Conservation (phyloP, 2,888 invertebrate species). For the Seladonia tumulorum region DNA sequence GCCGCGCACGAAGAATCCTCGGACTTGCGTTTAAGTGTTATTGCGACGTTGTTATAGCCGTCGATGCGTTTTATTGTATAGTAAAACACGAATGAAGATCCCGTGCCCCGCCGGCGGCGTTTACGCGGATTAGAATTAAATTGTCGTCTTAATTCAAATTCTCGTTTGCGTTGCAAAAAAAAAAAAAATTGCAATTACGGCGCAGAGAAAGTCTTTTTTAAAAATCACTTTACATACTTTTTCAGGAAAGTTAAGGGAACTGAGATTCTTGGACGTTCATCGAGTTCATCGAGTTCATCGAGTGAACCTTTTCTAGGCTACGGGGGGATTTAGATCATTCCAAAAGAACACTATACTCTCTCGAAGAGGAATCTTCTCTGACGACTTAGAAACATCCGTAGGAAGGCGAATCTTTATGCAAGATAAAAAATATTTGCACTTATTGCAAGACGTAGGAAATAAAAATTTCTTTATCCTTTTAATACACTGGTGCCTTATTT, state of each 20-base stretch:
- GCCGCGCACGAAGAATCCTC: slow-evolving; percentile 5
- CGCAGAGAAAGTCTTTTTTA: neutral
- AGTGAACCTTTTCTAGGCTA: too few relatives aligned
- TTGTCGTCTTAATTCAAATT: neutral
- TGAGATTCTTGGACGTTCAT: too few relatives aligned
- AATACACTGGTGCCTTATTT: too few relatives aligned
- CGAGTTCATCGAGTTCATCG: too few relatives aligned
- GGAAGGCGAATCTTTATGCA: too few relatives aligned
- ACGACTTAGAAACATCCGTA: neutral
- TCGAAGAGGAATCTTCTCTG: neutral
- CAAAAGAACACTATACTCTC: neutral
- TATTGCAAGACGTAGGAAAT: too few relatives aligned
- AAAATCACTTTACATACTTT: neutral
- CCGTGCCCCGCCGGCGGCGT: neutral
- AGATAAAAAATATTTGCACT: too few relatives aligned
- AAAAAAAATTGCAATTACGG: neutral
- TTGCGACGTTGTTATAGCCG: neutral
- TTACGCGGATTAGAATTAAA: neutral
- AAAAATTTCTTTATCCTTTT: too few relatives aligned
- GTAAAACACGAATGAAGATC: neutral
- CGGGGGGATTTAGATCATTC: too few relatives aligned
- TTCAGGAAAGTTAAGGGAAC: neutral
- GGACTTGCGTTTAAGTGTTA: slow-evolving; percentile 14
- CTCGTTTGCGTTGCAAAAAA: neutral
- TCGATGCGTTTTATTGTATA: neutral